Evolutionary conservation across 2,888 invertebrate genomes (phyloP).

Genomic region (Drosophila gaucha): DNA sequence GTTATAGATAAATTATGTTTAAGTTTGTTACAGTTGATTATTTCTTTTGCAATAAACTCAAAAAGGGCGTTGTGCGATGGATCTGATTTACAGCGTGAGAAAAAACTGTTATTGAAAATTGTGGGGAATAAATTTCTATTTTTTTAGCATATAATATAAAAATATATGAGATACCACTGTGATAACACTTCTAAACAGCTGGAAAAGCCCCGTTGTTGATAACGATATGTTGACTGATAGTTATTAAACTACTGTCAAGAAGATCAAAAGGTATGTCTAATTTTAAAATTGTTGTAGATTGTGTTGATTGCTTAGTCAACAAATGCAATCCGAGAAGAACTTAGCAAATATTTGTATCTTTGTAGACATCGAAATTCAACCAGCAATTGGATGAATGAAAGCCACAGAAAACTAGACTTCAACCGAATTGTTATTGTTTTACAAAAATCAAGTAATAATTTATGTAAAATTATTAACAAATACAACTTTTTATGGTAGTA

Average conservation of each 20-base stretch:
- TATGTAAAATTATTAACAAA: too few species aligned
- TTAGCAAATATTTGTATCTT: too few species aligned
- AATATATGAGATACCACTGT: background rate
- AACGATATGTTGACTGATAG: background rate
- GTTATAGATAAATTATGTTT: constrained; percentile 1
- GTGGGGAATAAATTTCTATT: background rate
- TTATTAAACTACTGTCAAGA: background rate
- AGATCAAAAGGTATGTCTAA: background rate
- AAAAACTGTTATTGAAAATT: background rate
- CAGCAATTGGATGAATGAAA: too few species aligned
- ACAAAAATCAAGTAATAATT: too few species aligned
- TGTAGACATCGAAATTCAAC: too few species aligned
- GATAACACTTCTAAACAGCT: background rate
- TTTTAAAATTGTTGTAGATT: too few species aligned
- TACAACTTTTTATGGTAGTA: too few species aligned
- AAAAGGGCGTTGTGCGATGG: background rate
- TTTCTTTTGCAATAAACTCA: background rate
- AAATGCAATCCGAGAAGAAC: too few species aligned
- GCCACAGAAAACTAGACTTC: too few species aligned
- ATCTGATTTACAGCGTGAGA: background rate
- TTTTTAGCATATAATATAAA: background rate
- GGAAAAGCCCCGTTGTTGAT: background rate
- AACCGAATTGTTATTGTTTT: too few species aligned
- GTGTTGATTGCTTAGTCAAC: too few species aligned
- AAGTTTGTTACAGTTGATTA: background rate